Base-by-base conservation (phyloP, 2,888 invertebrate genomes). In the Therioaphis trifolii region DNA sequence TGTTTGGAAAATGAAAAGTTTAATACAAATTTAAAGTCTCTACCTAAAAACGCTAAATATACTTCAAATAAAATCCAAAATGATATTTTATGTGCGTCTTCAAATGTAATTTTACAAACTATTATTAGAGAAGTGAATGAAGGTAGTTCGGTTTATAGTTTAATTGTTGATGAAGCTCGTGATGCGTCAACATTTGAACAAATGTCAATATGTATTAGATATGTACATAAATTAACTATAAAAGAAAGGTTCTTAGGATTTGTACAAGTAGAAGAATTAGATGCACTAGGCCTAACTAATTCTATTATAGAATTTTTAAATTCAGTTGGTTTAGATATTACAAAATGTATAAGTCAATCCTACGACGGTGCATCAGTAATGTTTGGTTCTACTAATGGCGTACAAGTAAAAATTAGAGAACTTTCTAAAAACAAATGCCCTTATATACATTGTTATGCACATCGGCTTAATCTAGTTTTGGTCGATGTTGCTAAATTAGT, bases 341-440 rank as follows among this genome's bases (percentile, higher is more conserved):
- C 5, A 55, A 87, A 87, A 84, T 84, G 86, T 55, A 85, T 86
- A 68, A 85, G 85, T 27, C 87, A 87, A 63, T 35, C 55, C 7
- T 85, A 85, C 58, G 46, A 85, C 27, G 85, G 85, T n/a, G 72
- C 85, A 15, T 61, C 40, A 21, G 66, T 58, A 0, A 85, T 85
- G 85, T 29, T 35, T 0, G 74, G 68, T 14, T 43, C 58, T 27
- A 35, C n/a, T n/a, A 66, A 77, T 35, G 76, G 79, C 3, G 66
- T 85, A 43, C 68, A 85, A 82, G n/a, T 61, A 72, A 85, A 82
- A n/a, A n/a, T n/a, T n/a, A n/a, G n/a, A n/a, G n/a, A n/a, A n/a
- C n/a, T n/a, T n/a, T n/a, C n/a, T n/a, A n/a, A n/a, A n/a, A n/a
- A n/a, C n/a, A n/a, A n/a, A n/a, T n/a, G n/a, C n/a, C n/a, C n/a